phyloP scores from a whole-genome alignment of 2,113 vertebrate genomes.

The Micronycteris hirsuta region DNA sequence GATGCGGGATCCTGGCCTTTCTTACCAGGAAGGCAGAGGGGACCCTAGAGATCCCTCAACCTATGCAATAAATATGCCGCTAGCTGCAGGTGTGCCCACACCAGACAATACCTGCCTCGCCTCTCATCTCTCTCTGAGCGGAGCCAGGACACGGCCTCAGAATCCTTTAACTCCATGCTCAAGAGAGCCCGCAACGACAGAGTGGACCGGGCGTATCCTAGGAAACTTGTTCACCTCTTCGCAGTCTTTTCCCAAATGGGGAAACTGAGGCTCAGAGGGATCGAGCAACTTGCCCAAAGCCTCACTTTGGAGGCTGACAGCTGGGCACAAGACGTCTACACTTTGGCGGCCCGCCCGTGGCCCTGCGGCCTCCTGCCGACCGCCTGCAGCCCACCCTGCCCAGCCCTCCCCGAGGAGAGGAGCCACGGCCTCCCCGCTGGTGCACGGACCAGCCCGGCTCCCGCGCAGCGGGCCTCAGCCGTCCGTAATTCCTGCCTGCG shows the following conservation, averaged over 20 bases:
- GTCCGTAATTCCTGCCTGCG: constrained; percentile 21
- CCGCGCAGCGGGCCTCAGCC: neutral
- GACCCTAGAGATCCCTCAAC: neutral
- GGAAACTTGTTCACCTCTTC: neutral
- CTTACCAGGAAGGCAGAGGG: neutral
- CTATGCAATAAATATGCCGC: rapidly evolving
- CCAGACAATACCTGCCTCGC: rapidly evolving
- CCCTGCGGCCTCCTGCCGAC: neutral
- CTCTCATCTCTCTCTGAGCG: neutral
- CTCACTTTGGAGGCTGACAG: too few species aligned
- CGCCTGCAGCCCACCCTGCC: neutral
- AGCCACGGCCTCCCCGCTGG: neutral
- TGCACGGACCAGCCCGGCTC: neutral
- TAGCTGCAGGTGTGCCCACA: rapidly evolving
- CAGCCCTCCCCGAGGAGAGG: neutral
- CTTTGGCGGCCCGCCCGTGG: neutral
- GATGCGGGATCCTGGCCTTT: neutral
- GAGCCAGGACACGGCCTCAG: neutral
- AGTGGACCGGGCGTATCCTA: rapidly evolving
- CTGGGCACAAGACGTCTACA: neutral
- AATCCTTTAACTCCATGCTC: neutral
- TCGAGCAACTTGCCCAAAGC: neutral
- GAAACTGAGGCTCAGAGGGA: neutral
- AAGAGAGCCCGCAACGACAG: neutral
- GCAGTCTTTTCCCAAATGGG: neutral